Evolutionary conservation across 1,140 invertebrate genomes (phyloP).

Genomic region (Palaemon carinicauda): DNA sequence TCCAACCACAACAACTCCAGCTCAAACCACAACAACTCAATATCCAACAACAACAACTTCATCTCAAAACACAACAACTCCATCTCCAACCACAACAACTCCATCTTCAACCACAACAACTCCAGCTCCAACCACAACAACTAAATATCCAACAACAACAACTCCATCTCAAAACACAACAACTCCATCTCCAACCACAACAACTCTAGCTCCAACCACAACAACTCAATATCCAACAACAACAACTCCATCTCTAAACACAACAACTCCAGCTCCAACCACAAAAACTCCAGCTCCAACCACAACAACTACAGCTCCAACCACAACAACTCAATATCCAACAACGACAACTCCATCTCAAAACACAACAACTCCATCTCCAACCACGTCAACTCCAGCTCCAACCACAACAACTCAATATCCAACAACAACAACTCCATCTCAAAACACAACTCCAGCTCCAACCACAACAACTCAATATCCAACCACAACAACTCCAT

Average conservation of each 20-base stretch:
- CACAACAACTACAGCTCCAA: neutral
- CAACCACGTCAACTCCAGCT: neutral
- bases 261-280: neutral
- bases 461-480: neutral
- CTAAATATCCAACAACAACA: no score
- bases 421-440: neutral
- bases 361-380: neutral
- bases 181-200: neutral
- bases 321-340: neutral
- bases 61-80: no score
- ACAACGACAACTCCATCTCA: no score
- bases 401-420: neutral
- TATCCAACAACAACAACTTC: no score
- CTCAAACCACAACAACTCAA: no score
- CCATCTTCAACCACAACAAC: neutral
- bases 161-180: neutral
- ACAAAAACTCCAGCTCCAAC: neutral
- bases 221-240: neutral
- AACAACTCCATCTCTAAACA: neutral
- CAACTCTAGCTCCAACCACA: neutral
- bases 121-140: neutral
- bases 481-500: neutral
- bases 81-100: no score
- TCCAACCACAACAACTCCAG: no score
- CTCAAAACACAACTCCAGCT: neutral